These are phyloP conservation scores for Alligator sinensis DNA, from an alignment of 2,113 vertebrate species.

Conservation along the genomic window DNA sequence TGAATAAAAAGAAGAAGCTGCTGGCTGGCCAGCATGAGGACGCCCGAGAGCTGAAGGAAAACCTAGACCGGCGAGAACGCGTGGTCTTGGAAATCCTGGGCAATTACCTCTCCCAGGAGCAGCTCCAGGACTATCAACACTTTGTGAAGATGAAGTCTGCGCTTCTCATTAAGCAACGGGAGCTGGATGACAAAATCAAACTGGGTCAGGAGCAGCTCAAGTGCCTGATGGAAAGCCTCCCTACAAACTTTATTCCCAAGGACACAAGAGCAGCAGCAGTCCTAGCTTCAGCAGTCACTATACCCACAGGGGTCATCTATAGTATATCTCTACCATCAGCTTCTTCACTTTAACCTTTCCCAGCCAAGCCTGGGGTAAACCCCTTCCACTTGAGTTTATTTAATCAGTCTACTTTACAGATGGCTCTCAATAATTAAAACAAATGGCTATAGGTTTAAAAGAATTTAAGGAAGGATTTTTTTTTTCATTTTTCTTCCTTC, in stretches of 20 bases:
- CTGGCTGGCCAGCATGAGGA: slow-evolving; percentile 93
- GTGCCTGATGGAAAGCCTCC: slow-evolving; percentile 87
- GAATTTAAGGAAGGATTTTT: slow-evolving; percentile 51
- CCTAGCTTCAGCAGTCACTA: slow-evolving; percentile 74
- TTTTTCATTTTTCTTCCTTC: slow-evolving; percentile 41
- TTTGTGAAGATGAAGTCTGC: slow-evolving; percentile 92
- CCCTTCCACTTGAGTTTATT: slow-evolving; percentile 18
- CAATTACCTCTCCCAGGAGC: slow-evolving; percentile 82
- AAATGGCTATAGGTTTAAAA: slow-evolving; percentile 21
- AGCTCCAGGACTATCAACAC: slow-evolving; percentile 89
- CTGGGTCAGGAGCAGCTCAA: slow-evolving; percentile 90
- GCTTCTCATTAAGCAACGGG: slow-evolving; percentile 90
- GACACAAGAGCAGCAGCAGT: slow-evolving; percentile 53
- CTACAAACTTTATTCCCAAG: slow-evolving; percentile 65
- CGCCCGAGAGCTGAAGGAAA: slow-evolving; percentile 95
- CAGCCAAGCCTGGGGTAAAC: background rate
- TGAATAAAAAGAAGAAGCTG: slow-evolving; percentile 88
- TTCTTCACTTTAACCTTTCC: slow-evolving; percentile 73
- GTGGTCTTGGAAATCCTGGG: slow-evolving; percentile 89
- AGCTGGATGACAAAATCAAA: slow-evolving; percentile 92
- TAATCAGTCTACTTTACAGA: slow-evolving; percentile 26
- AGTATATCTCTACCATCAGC: slow-evolving; percentile 49
- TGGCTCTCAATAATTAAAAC: slow-evolving; percentile 27
- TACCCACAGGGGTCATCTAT: slow-evolving; percentile 66
- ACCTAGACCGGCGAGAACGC: slow-evolving; percentile 91